Evolutionary conservation across 2,113 vertebrate species (phyloP).

Genomic region (Chionis minor): DNA sequence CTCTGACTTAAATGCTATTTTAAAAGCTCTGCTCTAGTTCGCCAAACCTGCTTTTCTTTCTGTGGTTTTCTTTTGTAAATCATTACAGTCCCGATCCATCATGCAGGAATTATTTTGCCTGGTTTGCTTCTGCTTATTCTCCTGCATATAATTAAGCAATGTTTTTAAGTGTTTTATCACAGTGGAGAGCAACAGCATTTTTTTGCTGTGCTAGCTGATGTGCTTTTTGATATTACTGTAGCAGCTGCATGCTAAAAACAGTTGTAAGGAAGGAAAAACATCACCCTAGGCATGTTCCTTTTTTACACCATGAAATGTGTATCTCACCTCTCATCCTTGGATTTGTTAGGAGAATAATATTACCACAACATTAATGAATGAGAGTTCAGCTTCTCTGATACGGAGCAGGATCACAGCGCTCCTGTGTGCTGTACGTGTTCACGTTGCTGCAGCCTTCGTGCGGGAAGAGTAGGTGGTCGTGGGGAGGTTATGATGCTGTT

Average conservation of each 20-base stretch:
- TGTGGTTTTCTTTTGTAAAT: not conserved
- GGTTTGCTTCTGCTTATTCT: slow-evolving; percentile 21
- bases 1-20: not conserved
- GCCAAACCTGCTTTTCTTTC: not conserved
- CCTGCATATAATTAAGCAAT: slow-evolving; percentile 28
- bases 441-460: fast-evolving
- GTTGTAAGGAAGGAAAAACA: slow-evolving; percentile 24
- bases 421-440: not conserved
- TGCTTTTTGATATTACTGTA: slow-evolving; percentile 39
- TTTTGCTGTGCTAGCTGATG: slow-evolving; percentile 51
- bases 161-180: slow-evolving; percentile 26
- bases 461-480: not conserved
- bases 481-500: not conserved
- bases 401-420: not conserved
- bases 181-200: not conserved
- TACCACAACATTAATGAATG: not conserved
- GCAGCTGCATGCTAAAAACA: slow-evolving; percentile 47
- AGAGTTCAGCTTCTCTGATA: not conserved
- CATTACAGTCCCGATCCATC: not conserved
- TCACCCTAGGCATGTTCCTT: not conserved
- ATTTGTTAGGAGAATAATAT: not conserved
- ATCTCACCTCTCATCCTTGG: not conserved
- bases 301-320: not conserved
- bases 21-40: not conserved
- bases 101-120: slow-evolving; percentile 24